These are phyloP conservation scores for Lysandra bellargus DNA, from an alignment of 2,888 invertebrate genomes.

Conservation along the genomic window DNA sequence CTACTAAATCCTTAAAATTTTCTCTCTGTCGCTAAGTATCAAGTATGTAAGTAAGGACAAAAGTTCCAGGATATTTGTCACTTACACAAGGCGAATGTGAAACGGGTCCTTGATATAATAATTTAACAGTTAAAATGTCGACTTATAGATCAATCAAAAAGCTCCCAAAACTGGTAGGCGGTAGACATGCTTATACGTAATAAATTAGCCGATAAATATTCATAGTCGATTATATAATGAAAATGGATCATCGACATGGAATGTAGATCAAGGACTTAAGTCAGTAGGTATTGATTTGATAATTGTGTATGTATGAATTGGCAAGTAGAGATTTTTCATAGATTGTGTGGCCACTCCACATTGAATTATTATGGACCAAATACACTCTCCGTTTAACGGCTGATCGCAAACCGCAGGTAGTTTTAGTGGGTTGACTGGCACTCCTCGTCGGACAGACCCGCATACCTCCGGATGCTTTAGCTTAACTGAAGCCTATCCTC, in stretches of 20 bases:
- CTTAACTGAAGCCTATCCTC: no score
- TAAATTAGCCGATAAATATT: slow-evolving; percentile 5
- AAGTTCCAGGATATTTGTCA: background rate
- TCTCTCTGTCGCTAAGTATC: no score
- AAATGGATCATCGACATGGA: slow-evolving; percentile 18
- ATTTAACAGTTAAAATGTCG: background rate
- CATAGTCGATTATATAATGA: slow-evolving; percentile 9
- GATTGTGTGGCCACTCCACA: no score
- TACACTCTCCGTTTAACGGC: no score
- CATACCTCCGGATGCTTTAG: no score
- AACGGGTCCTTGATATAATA: background rate
- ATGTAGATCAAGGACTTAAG: slow-evolving; percentile 16
- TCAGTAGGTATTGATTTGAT: background rate
- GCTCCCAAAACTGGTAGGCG: background rate
- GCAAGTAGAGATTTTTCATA: background rate
- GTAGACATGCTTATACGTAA: background rate
- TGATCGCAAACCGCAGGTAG: no score
- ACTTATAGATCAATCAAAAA: background rate
- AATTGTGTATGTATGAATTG: background rate
- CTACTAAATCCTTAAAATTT: no score
- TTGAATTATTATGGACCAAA: no score
- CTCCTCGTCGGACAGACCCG: no score
- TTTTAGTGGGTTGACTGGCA: no score
- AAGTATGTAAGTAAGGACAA: background rate
- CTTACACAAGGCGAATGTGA: background rate